Conservation (phyloP, 2,113 vertebrate genomes). For the Notechis scutatus region DNA sequence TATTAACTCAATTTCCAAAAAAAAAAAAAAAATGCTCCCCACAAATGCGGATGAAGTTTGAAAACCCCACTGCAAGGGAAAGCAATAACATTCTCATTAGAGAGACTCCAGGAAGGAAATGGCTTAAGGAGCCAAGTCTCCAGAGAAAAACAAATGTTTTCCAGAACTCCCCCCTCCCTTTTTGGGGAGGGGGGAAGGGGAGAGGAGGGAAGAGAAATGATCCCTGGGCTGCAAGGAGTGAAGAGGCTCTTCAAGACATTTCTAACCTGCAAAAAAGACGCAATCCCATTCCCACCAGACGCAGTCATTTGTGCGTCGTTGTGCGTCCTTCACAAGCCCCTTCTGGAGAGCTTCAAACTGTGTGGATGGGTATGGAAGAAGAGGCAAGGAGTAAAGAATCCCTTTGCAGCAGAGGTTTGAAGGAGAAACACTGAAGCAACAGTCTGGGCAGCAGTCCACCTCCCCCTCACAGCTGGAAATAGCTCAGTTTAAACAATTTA, state of each 20-base stretch:
- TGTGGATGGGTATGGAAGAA: too few species aligned
- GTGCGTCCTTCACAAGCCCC: constrained; percentile 16
- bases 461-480: constrained; percentile 68
- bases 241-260: background rate
- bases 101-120: background rate
- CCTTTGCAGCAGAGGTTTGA: background rate
- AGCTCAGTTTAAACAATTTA: constrained; percentile 62
- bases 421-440: constrained; percentile 44
- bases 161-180: background rate
- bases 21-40: background rate
- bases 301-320: background rate
- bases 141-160: background rate
- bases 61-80: background rate
- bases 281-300: background rate
- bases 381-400: background rate
- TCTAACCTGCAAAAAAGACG: background rate
- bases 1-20: background rate
- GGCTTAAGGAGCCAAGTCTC: background rate
- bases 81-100: background rate
- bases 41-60: background rate
- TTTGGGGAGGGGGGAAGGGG: rapidly evolving
- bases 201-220: rapidly evolving
- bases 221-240: background rate
- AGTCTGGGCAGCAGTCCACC: constrained; percentile 55
- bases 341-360: constrained; percentile 8